Evolutionary conservation across 2,888 invertebrate genomes (phyloP), one percentile per base, ranked within the genome.

Genomic region (Apodemia hepburni): DNA sequence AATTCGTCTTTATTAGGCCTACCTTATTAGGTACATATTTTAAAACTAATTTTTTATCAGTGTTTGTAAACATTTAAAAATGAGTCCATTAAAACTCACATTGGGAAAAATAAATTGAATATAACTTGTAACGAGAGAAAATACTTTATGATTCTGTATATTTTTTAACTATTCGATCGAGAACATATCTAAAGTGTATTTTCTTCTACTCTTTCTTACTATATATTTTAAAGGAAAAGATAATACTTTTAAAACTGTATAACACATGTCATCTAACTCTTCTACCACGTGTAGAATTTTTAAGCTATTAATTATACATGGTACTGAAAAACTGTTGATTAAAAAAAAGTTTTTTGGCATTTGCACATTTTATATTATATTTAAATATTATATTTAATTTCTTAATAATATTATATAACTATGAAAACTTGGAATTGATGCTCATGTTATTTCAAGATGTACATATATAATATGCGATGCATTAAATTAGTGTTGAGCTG

Each of bases 341-440:
- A 5, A 11, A 51, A 5, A 11, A 51, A 22, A 0, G 12, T 47
- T 9, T 47, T 47, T 18, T 49, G 18, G 51, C 4, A 51, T 11
- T 22, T 51, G 9, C 4, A 22, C 11, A 12, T 12, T 38, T 33
- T 22, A 51, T 22, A 51, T 17, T 51, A 51, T 22, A 33, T 33
- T 33, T 1, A 18, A 51, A 51, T 22, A 51, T 17, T 51, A 51
- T 22, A 33, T 33, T 33, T 1, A 18, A 51, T n/a, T 11, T 11
- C 9, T 22, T 11, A 15, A 22, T 12, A 22, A 2, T 22, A 12
- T 51, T 22, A 22, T 22, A 15, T 18, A 54, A 22, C 6, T 54
- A 22, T 22, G 27, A 12, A 54, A 54, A 54, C 12, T 22, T 27
- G 54, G 54, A 54, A 54, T 54, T 54, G 54, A 54, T 27, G 54